Evolutionary conservation across 2,888 invertebrate species (phyloP), one percentile per base, ranked within the genome.

Genomic region (Tachina lurida): DNA sequence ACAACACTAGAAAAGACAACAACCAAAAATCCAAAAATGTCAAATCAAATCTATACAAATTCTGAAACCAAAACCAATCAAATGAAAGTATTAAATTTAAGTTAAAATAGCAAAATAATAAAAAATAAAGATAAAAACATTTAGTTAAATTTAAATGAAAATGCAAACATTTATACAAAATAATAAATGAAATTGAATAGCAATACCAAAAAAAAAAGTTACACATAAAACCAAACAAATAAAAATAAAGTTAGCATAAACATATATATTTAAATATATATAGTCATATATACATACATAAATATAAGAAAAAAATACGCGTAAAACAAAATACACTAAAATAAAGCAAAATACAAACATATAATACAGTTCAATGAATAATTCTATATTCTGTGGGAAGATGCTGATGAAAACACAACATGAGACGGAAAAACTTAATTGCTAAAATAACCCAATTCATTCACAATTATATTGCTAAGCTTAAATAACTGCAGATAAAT

Each of bases 41-140:
- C 88, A 89, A 89, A 89, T 89, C 89, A 89, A 90, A 87, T 82
- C 79, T 85, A 87, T 88, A 89, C 90, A 91, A 91, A 90, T 88
- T 88, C 85, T 86, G 88, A 88, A 88, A 88, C 89, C 89, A 89
- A 89, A 91, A 90, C 90, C 91, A 91, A 91, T 91, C 91, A 91
- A 90, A 90, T 88, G 88, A 88, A 91, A 91, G 91, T 91, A 91
- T 91, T 91, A 91, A 88, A 83, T 85, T 84, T 82, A 86, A 85
- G 85, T 82, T 85, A 85, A 84, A 79, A 65, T 85, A 85, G 78
- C 79, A 65, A 31, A 73, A 68, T 76, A 83, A 62, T 19, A 22
- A 17, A 71, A 75, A 13, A 78, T 74, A 43, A 56, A 82, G 13
- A 62, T 10, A 39, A 68, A 70, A 54, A 10, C 43, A 19, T 65